Percentiles rank a stretch among this genome's conserved stretches.
phyloP scores from a whole-genome alignment of 2,113 vertebrate species.

The Indri indri region DNA sequence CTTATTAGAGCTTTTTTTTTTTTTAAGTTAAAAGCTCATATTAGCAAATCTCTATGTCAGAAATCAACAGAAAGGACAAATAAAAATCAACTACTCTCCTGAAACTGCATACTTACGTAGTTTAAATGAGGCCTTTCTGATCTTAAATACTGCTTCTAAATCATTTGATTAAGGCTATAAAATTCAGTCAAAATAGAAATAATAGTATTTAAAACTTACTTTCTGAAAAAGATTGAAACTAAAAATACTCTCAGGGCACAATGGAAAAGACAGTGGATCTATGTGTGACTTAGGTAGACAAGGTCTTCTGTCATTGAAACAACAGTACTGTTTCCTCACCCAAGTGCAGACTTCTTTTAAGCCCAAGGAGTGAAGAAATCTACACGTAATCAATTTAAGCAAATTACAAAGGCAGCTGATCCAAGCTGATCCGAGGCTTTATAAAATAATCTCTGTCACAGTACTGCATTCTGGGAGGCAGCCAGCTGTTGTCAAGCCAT shows the following conservation, averaged over 20 bases:
- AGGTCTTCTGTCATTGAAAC: background rate
- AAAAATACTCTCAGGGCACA: background rate
- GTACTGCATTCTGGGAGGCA: background rate
- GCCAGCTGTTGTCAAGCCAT: constrained; percentile 37
- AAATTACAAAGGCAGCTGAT: constrained; percentile 50
- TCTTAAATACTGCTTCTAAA: background rate
- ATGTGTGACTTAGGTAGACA: background rate
- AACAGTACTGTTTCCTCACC: background rate
- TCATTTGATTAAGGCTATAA: background rate
- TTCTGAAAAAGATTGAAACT: background rate
- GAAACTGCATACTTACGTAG: background rate
- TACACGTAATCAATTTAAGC: constrained; percentile 41
- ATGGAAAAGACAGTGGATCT: background rate
- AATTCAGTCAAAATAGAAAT: background rate
- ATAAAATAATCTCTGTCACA: constrained; percentile 42
- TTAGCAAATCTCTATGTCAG: background rate
- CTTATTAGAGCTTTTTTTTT: background rate
- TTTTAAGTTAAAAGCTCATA: background rate
- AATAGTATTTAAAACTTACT: constrained; percentile 33
- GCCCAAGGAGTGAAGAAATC: constrained; percentile 28
- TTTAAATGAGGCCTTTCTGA: background rate
- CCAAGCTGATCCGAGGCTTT: constrained; percentile 19
- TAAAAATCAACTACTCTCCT: constrained; percentile 17
- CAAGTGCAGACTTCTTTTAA: constrained; percentile 30
- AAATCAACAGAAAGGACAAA: constrained; percentile 37